Evolutionary conservation across 2,888 invertebrate species (phyloP), one percentile per base, ranked within the genome.

Genomic region (Meta bourneti): DNA sequence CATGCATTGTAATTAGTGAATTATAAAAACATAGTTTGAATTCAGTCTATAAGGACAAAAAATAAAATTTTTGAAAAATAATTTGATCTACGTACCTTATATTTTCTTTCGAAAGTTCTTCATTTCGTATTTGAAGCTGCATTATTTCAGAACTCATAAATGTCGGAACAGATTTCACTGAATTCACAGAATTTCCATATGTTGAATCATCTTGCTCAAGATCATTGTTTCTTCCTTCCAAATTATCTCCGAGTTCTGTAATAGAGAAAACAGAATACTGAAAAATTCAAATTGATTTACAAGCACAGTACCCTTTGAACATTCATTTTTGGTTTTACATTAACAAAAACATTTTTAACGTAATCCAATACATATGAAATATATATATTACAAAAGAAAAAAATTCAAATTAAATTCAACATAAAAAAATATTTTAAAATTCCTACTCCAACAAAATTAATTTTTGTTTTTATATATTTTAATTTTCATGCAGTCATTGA

Each of bases 121-220:
- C 85, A 81, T 89, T 81, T 86, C 89, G 80, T 11, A 78, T 85
- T 83, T 86, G 85, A n/a, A 92, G n/a, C 48, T 86, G 86, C n/a
- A 75, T 19, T 2, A 89, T 8, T 61, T 89, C 83, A 54, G 82
- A 75, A 77, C 82, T 83, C 7, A 70, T 20, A 77, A 88, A n/a
- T 8, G 75, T 52, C 20, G 79, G 51, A 61, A 90, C 71, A 9
- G 89, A 90, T n/a, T 85, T 85, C 5, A 96, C 95, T 1, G 96
- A 96, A 94, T 96, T 96, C 1, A 96, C 96, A 84, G 96, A 89
- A 96, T 95, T 54, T 96, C 96, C 16, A 96, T 61, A 96, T 0
- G 96, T 96, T 0, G 96, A 96, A 74, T 96, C 96, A 93, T 96
- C 96, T 20, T 95, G 95, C 49, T 95, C 95, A 20, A 16, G 52